Base-by-base conservation (phyloP, 2,113 vertebrate genomes). In the Protobothrops flavoviridis region DNA sequence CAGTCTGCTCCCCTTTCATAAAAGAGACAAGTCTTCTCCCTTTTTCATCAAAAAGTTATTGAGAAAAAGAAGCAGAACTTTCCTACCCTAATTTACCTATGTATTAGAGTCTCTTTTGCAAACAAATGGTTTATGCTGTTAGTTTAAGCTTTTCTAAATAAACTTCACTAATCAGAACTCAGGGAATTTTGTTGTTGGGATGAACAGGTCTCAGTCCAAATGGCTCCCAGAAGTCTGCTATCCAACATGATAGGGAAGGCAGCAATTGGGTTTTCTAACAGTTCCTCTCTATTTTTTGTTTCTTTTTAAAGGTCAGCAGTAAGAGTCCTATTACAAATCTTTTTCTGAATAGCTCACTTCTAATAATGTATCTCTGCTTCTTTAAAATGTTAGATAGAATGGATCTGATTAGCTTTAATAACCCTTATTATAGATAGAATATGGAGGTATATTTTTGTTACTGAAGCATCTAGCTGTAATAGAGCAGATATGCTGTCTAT, bases 401-500 rank as follows among this genome's bases (percentile, higher is more conserved):
- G 6, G 85, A 95, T 90, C 93, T 85, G 48, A 91, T 91, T 88
- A 17, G 29, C 45, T 94, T 57, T 61, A 87, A 52, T 85, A 74
- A 86, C 45, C 26, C 85, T 91, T 91, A 89, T 74, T 43, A 10
- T 43, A 56, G 23, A 12, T 59, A 86, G 45, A 39, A 87, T 90
- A 52, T 92, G 45, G 56, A 87, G 56, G 69, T 17, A 45, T 55
- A 39, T 7, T 61, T 61, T 1, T 39, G 91, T 88, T 93, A 86
- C 15, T 8, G 5, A 95, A 93, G 55, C 21, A 50, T 29, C 91
- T 93, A 59, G n/a, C 9, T 48, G 48, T 74, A 90, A 85, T 52
- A 64, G 61, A 92, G 64, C 85, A 55, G 24, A n/a, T 90, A n/a
- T n/a, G 50, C 92, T 53, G 56, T 50, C 53, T 93, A 96, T 94